A percentile compares a stretch with the other conserved stretches of the same genome.
Conservation (phyloP, 2,113 vertebrate species). For the Neogobius melanostomus region DNA sequence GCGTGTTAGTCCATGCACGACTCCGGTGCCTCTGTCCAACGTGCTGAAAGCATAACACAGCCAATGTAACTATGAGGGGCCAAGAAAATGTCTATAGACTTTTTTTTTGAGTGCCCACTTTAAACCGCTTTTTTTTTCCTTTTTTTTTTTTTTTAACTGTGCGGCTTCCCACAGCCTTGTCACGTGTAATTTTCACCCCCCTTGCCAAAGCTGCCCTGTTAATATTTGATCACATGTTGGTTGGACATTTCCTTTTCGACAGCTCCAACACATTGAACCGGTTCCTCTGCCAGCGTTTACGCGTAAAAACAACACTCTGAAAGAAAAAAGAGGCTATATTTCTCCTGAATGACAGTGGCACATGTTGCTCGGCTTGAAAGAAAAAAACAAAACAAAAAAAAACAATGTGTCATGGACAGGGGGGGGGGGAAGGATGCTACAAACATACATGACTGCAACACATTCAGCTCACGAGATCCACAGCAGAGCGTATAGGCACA, state of each 20-base stretch:
- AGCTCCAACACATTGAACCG: conserved; percentile 67
- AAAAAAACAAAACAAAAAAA: no score
- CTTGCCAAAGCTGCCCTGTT: conserved; percentile 85
- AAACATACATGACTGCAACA: conserved; percentile 44
- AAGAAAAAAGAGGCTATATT: conserved; percentile 45
- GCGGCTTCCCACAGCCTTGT: conserved; percentile 83
- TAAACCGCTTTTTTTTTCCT: conserved; percentile 69
- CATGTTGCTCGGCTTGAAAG: conserved; percentile 72
- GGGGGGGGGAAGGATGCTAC: conserved; percentile 33
- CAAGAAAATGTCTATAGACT: conserved; percentile 74
- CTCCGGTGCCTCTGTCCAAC: conserved; percentile 89
- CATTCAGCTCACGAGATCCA: conserved; percentile 21
- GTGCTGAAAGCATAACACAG: conserved; percentile 87
- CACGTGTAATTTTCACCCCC: conserved; percentile 82
- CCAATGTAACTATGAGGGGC: conserved; percentile 72
- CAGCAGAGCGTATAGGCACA: conserved; percentile 55
- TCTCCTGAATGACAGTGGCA: conserved; percentile 70
- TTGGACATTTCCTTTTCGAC: conserved; percentile 79
- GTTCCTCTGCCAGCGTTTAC: conserved; percentile 53
- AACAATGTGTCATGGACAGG: conserved; percentile 54
- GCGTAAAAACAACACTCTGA: conserved; percentile 48
- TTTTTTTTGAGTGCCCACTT: conserved; percentile 84
- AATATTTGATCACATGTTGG: conserved; percentile 89
- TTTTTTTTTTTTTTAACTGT: conserved; percentile 56
- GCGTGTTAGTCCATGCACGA: conserved; percentile 78